These are phyloP conservation scores for Pocota personata DNA, from an alignment of 2,888 invertebrate genomes.

Conservation along the genomic window DNA sequence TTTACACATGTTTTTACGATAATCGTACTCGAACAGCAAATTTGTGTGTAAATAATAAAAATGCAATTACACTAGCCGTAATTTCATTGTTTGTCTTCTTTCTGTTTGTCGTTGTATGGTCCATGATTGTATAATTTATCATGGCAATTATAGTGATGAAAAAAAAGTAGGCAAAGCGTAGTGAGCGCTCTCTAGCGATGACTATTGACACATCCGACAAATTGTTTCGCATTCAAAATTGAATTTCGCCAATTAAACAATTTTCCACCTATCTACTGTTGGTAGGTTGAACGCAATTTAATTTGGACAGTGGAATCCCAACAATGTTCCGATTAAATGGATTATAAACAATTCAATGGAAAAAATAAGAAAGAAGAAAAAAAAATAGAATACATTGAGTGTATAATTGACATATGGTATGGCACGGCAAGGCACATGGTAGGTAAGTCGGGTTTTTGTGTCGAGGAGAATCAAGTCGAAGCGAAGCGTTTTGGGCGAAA, in stretches of 20 bases:
- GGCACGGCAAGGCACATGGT: not conserved
- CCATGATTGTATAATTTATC: slow-evolving; percentile 41
- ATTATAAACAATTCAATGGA: slow-evolving; percentile 22
- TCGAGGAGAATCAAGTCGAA: not conserved
- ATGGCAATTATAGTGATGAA: slow-evolving; percentile 30
- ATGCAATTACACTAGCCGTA: slow-evolving; percentile 3
- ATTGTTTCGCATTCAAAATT: slow-evolving; percentile 52
- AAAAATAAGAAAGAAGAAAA: not conserved
- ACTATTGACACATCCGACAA: slow-evolving; percentile 40
- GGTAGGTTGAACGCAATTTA: slow-evolving; percentile 15
- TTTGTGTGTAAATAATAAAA: slow-evolving; percentile 2
- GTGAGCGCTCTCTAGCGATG: not conserved
- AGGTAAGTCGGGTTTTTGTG: slow-evolving; percentile 5
- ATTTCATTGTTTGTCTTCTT: slow-evolving; percentile 13
- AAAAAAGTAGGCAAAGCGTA: not conserved
- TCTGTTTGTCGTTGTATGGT: not conserved
- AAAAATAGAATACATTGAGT: not conserved
- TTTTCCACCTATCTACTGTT: slow-evolving; percentile 9
- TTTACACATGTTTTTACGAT: not conserved
- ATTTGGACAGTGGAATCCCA: slow-evolving; percentile 24
- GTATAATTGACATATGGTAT: slow-evolving; percentile 10
- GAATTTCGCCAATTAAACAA: slow-evolving; percentile 48
- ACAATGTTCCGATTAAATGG: slow-evolving; percentile 3
- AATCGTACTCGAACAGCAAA: not conserved
- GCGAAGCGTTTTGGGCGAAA: slow-evolving; percentile 14